phyloP scores from a whole-genome alignment of 1,140 invertebrate species.

The Thrips palmi region DNA sequence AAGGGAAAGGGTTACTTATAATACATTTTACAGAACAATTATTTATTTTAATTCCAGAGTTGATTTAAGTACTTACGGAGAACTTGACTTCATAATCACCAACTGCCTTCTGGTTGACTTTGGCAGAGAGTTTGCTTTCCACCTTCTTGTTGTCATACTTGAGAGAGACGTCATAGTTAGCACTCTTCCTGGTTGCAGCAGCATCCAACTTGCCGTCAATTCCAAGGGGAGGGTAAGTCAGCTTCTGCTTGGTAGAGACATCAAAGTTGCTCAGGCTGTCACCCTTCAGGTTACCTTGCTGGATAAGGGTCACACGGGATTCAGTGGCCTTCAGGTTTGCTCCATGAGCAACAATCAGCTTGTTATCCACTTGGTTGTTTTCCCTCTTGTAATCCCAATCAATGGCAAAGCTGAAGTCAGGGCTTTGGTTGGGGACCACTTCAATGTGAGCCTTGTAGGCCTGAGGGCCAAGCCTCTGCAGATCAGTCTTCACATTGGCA shows the following conservation, averaged over 20 bases:
- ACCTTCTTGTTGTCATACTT: constrained; percentile 33
- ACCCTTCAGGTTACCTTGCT: constrained; percentile 24
- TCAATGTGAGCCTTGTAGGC: constrained; percentile 9
- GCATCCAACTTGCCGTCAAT: constrained; percentile 28
- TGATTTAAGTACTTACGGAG: constrained; percentile 17
- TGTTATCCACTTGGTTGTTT: constrained; percentile 25
- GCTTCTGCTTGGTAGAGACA: constrained; percentile 19
- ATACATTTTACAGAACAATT: constrained; percentile 3
- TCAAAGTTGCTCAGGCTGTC: constrained; percentile 19
- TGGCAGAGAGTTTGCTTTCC: constrained; percentile 31
- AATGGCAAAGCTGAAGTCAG: constrained; percentile 35
- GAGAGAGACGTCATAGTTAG: constrained; percentile 3
- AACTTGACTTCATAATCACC: constrained; percentile 40
- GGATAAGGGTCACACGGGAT: constrained; percentile 30
- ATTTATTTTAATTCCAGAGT: constrained; percentile 1
- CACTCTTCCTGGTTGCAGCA: constrained; percentile 28
- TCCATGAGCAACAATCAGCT: constrained; percentile 38
- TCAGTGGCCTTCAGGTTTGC: constrained; percentile 33
- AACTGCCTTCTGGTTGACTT: constrained; percentile 27
- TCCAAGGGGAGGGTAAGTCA: constrained; percentile 31
- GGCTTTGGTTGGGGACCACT: constrained; percentile 25
- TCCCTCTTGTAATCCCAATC: constrained; percentile 24
- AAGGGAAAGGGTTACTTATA: not conserved
- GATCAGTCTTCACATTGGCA: not conserved
- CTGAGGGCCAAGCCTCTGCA: not conserved